phyloP scores from a whole-genome alignment of 2,888 invertebrate genomes.

The Germaria angustata region DNA sequence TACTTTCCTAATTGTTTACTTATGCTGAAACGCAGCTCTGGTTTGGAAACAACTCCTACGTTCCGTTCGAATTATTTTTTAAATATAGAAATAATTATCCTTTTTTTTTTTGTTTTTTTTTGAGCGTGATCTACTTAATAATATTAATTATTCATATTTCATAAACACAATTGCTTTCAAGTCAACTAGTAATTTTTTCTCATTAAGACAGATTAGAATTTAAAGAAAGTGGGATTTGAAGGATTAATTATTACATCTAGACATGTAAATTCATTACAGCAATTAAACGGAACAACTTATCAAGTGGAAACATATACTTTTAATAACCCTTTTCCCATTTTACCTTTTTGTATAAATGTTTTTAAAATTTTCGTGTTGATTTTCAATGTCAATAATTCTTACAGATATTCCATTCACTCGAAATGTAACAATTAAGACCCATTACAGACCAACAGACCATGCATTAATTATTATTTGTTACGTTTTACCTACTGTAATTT shows the following conservation, averaged over 20 bases:
- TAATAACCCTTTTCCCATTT: not conserved
- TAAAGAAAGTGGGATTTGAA: not conserved
- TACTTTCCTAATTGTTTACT: no score
- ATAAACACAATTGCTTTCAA: no score
- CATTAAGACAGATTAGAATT: not conserved
- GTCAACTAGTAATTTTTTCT: no score
- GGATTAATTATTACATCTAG: not conserved
- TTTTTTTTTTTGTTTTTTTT: no score
- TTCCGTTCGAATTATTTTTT: no score
- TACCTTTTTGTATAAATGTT: not conserved
- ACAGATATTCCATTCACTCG: not conserved
- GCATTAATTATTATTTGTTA: slow-evolving; percentile 13
- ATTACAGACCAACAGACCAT: not conserved
- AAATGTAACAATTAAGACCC: not conserved
- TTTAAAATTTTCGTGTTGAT: not conserved
- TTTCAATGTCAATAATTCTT: slow-evolving; percentile 8
- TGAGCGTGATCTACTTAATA: no score
- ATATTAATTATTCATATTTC: no score
- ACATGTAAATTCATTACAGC: not conserved
- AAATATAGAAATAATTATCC: no score
- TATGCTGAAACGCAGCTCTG: no score
- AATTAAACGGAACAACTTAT: not conserved
- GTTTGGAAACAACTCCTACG: no score
- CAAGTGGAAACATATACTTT: not conserved
- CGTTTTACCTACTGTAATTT: not conserved